Conservation (phyloP, 2,888 invertebrate genomes). For the Volucella inflata region DNA sequence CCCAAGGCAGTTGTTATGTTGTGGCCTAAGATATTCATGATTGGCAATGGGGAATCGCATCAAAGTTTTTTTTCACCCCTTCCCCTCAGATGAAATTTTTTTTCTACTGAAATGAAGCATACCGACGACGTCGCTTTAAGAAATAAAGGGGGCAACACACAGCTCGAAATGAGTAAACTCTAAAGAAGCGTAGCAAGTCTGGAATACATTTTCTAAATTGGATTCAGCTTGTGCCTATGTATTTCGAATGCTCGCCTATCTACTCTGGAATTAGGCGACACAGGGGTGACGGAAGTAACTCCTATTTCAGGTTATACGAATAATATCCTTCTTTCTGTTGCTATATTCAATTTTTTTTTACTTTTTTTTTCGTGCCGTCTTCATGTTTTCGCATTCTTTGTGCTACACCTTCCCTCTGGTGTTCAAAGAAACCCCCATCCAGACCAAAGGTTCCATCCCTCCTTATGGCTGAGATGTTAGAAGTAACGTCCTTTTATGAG, state of each 20-base stretch:
- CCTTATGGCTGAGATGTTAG: constrained; percentile 7
- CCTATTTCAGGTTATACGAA: constrained; percentile 52
- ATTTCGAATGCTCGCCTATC: constrained; percentile 36
- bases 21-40: constrained; percentile 74
- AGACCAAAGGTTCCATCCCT: constrained; percentile 1
- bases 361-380: constrained; percentile 20
- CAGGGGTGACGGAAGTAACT: constrained; percentile 45
- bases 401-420: not conserved
- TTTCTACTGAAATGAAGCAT: not conserved
- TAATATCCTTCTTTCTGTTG: constrained; percentile 42
- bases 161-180: not conserved
- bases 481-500: constrained; percentile 68
- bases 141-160: not conserved
- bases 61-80: constrained; percentile 47
- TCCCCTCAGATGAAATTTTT: not conserved
- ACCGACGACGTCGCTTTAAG: constrained; percentile 32
- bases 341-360: not conserved
- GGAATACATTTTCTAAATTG: constrained; percentile 74
- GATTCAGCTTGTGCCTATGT: constrained; percentile 68
- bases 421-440: not conserved
- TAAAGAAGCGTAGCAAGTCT: constrained; percentile 26
- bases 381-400: constrained; percentile 55
- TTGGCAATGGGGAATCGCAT: constrained; percentile 73
- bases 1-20: constrained; percentile 73
- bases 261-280: constrained; percentile 71